Conservation (phyloP, 1,140 invertebrate genomes). For the Leptinotarsa undecemlineata region DNA sequence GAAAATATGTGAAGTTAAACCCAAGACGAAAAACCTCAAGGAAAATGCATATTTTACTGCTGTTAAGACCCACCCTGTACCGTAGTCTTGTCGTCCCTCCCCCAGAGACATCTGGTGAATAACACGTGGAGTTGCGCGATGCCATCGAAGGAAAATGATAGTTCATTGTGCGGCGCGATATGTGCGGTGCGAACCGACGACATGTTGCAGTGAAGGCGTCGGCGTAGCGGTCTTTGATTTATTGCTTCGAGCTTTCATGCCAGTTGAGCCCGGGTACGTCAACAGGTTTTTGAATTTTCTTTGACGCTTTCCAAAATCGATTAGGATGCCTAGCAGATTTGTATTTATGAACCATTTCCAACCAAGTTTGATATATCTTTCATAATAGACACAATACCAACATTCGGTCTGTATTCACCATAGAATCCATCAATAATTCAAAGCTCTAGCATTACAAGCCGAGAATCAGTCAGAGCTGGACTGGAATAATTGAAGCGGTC, state of each 20-base stretch:
- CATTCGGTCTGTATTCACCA: too few relatives aligned
- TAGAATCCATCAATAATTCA: too few relatives aligned
- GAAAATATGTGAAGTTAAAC: too few relatives aligned
- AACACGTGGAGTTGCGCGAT: slow-evolving; percentile 4
- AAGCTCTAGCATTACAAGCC: too few relatives aligned
- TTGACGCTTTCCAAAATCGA: not conserved
- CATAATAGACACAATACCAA: too few relatives aligned
- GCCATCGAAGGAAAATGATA: slow-evolving; percentile 8
- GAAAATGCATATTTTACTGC: too few relatives aligned
- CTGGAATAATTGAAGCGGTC: too few relatives aligned
- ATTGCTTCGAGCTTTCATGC: not conserved
- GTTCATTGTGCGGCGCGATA: slow-evolving; percentile 14
- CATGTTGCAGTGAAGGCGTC: not conserved
- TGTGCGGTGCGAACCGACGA: slow-evolving; percentile 15
- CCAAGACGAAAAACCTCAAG: too few relatives aligned
- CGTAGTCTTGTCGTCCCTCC: not conserved
- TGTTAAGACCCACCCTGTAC: not conserved
- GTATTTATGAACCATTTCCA: too few relatives aligned
- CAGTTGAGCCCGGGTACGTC: slow-evolving; percentile 10
- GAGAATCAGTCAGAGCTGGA: too few relatives aligned
- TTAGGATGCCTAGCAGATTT: too few relatives aligned
- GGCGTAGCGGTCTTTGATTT: not conserved
- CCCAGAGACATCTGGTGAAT: slow-evolving; percentile 6
- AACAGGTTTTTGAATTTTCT: slow-evolving; percentile 4
- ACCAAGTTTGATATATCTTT: too few relatives aligned